These are phyloP conservation scores for Origma solitaria DNA, from an alignment of 2,113 vertebrate species.

Conservation along the genomic window DNA sequence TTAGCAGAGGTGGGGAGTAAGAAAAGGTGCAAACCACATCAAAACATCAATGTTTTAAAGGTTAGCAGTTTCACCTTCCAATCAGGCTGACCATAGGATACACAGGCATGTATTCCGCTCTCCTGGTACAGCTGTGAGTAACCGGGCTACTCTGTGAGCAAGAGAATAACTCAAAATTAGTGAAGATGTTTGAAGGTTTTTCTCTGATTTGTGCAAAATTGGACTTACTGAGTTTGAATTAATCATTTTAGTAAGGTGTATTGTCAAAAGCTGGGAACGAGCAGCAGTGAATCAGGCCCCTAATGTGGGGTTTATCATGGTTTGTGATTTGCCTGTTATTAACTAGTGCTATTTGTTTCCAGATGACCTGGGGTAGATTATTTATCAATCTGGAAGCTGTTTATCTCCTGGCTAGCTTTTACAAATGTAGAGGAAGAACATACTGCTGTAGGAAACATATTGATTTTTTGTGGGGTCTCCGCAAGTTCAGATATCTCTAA, in stretches of 20 bases:
- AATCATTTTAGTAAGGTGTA: not conserved
- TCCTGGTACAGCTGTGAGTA: not conserved
- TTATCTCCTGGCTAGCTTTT: slow-evolving; percentile 19
- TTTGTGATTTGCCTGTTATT: not conserved
- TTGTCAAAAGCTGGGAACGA: not conserved
- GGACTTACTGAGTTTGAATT: not conserved
- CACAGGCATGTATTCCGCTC: not conserved
- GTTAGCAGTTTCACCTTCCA: not conserved
- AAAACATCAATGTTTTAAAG: not conserved
- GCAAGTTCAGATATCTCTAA: slow-evolving; percentile 35
- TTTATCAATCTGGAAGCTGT: slow-evolving; percentile 10
- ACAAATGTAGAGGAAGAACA: not conserved
- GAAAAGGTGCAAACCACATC: not conserved
- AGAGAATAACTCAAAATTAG: not conserved
- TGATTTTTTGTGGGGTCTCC: slow-evolving; percentile 49
- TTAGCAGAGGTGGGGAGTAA: not conserved
- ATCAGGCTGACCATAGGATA: not conserved
- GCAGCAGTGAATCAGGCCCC: not conserved
- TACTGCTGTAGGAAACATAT: not conserved
- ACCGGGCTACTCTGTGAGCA: not conserved
- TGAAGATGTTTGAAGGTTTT: not conserved
- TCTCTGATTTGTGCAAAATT: not conserved
- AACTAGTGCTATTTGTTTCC: slow-evolving; percentile 19
- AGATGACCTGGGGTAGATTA: slow-evolving; percentile 1
- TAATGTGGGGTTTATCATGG: not conserved